phyloP scores from a whole-genome alignment of 2,888 invertebrate genomes.

The Adelognathus sp. region DNA sequence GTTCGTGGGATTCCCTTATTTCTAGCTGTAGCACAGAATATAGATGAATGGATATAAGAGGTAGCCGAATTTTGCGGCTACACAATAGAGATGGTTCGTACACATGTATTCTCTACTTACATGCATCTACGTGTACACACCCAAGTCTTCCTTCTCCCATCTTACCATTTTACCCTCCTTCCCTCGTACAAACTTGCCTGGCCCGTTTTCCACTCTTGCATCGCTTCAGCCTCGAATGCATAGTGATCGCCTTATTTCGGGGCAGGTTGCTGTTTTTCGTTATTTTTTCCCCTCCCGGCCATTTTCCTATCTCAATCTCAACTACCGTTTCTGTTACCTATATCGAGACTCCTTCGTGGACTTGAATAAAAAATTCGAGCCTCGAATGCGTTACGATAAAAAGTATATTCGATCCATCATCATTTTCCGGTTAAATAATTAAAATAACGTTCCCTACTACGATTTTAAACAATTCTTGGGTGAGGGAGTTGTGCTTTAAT shows the following conservation, averaged over 20 bases:
- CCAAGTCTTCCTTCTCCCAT: background rate
- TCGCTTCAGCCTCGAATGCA: conserved; percentile 69
- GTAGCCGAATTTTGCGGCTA: background rate
- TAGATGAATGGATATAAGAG: conserved; percentile 3
- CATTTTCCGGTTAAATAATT: no score
- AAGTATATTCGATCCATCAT: background rate
- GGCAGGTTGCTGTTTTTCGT: background rate
- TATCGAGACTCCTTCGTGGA: background rate
- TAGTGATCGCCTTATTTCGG: conserved; percentile 74
- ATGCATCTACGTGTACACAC: no score
- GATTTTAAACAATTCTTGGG: no score
- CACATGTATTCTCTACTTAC: background rate
- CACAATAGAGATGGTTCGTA: background rate
- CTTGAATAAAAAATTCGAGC: background rate
- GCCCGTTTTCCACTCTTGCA: conserved; percentile 26
- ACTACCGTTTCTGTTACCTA: background rate
- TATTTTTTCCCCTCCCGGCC: background rate
- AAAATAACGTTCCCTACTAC: no score
- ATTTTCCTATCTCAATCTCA: background rate
- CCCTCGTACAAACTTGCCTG: conserved; percentile 3
- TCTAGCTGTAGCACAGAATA: conserved; percentile 20
- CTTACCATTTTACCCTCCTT: background rate
- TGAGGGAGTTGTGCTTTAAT: no score
- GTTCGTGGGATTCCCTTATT: conserved; percentile 61
- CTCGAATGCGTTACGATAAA: background rate